These are phyloP conservation scores for Margaritifera margaritifera DNA, from an alignment of 2,888 invertebrate species.

Conservation along the genomic window DNA sequence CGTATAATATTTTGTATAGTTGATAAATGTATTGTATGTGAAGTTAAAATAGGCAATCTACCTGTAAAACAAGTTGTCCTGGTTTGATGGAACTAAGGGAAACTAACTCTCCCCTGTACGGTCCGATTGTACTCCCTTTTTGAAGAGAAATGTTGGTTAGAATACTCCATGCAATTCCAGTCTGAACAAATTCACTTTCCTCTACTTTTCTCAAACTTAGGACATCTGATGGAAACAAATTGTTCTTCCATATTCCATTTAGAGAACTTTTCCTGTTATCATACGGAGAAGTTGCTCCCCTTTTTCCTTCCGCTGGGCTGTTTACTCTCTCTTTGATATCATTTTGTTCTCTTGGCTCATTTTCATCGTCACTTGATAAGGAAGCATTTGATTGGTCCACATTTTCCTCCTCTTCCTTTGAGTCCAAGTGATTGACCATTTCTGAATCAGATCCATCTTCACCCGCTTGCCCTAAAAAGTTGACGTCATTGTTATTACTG, in stretches of 20 bases:
- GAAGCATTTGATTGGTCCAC: constrained; percentile 23
- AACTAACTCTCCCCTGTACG: constrained; percentile 58
- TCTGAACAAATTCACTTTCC: constrained; percentile 48
- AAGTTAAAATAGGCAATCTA: constrained; percentile 17
- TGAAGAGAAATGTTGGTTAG: constrained; percentile 54
- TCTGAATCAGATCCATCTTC: constrained; percentile 36
- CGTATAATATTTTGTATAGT: constrained; percentile 6
- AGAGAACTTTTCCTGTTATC: too few relatives aligned
- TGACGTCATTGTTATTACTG: too few relatives aligned
- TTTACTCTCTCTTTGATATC: constrained; percentile 8
- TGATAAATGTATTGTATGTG: constrained; percentile 4
- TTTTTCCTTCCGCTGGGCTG: neutral
- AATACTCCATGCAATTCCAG: constrained; percentile 56
- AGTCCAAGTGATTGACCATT: constrained; percentile 30
- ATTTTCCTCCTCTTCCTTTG: constrained; percentile 12
- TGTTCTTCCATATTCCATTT: too few relatives aligned
- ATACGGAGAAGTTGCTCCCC: constrained; percentile 7
- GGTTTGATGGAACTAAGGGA: constrained; percentile 55
- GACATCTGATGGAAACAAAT: constrained; percentile 51
- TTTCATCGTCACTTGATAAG: constrained; percentile 26
- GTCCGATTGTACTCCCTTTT: constrained; percentile 61
- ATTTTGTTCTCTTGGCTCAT: constrained; percentile 31
- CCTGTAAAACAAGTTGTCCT: constrained; percentile 60
- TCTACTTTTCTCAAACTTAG: constrained; percentile 55
- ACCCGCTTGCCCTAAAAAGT: constrained; percentile 42